Evolutionary conservation across 2,113 vertebrate genomes (phyloP).

Genomic region (Thamnophis sirtalis): DNA sequence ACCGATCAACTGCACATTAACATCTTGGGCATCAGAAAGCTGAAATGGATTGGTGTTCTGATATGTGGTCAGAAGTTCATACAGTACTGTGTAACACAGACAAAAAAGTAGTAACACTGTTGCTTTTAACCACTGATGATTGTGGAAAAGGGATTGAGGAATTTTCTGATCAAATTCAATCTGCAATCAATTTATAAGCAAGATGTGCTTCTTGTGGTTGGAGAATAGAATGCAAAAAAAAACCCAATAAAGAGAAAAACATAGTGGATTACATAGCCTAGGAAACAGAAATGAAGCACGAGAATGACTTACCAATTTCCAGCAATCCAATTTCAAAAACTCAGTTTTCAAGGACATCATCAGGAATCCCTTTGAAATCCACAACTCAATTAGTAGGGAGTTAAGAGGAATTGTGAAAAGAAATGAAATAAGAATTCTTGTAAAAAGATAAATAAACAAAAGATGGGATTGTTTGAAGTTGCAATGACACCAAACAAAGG

Average conservation of each 20-base stretch:
- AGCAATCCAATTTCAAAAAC: background rate
- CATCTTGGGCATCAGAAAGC: background rate
- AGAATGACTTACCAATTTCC: background rate
- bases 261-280: background rate
- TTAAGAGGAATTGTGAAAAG: background rate
- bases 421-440: background rate
- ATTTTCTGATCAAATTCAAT: background rate
- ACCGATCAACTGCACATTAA: background rate
- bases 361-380: background rate
- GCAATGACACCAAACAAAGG: too few species aligned
- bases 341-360: background rate
- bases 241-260: background rate
- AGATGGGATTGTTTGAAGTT: too few species aligned
- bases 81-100: background rate
- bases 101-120: background rate
- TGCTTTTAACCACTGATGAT: background rate
- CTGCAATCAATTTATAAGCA: background rate
- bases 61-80: background rate
- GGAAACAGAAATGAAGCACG: background rate
- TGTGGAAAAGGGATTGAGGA: background rate
- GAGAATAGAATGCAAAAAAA: background rate
- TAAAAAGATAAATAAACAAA: background rate
- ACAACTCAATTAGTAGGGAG: background rate
- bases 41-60: background rate
- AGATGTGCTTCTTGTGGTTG: background rate